Conservation (phyloP, 2,113 vertebrate species). For the Haplochromis burtoni region DNA sequence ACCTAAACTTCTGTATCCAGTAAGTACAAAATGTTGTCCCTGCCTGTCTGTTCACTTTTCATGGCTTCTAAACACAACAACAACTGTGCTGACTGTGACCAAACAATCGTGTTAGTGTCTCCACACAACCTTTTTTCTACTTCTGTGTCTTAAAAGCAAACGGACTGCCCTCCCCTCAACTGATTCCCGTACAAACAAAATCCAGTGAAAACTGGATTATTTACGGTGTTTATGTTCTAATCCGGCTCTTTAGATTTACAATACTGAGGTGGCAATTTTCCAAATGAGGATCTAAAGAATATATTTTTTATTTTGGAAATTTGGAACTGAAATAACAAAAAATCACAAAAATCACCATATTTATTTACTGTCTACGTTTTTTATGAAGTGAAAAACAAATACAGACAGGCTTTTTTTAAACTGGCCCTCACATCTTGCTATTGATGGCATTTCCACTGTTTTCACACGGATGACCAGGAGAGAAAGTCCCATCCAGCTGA, state of each 20-base stretch:
- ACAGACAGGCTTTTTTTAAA: background rate
- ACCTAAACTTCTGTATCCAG: background rate
- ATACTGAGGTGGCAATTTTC: background rate
- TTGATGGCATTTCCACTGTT: background rate
- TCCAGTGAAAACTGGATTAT: background rate
- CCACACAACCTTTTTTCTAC: background rate
- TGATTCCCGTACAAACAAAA: background rate
- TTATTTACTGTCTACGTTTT: background rate
- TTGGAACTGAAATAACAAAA: background rate
- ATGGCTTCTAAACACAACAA: constrained; percentile 15
- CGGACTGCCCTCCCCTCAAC: background rate
- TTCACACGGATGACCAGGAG: background rate
- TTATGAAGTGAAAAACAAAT: background rate
- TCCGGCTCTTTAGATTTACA: background rate
- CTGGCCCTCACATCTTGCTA: background rate
- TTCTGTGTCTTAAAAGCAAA: constrained; percentile 1
- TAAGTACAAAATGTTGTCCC: constrained; percentile 1
- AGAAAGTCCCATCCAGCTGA: background rate
- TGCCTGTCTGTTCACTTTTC: constrained; percentile 34
- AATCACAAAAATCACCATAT: background rate
- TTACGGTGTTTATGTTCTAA: background rate
- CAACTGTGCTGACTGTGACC: constrained; percentile 41
- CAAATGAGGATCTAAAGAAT: background rate
- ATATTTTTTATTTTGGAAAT: background rate
- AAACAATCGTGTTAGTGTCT: constrained; percentile 52